Conservation (phyloP, 2,797 vertebrate species). For the Alosa sapidissima region DNA sequence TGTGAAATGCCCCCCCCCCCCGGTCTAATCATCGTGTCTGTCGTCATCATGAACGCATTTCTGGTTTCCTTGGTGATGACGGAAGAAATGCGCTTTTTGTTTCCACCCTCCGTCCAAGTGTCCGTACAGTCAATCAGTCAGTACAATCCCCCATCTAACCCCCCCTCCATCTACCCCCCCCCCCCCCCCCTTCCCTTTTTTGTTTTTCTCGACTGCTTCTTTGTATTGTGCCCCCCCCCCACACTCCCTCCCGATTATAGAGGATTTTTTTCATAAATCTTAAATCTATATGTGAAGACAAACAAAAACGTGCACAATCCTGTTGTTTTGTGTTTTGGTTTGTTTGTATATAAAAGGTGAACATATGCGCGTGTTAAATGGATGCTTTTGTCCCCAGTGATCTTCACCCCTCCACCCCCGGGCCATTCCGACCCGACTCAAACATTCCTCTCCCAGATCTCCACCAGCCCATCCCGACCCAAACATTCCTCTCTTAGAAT, state of each 20-base stretch:
- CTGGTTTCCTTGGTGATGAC: too few relatives aligned
- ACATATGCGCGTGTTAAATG: slow-evolving; percentile 34
- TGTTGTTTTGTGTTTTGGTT: slow-evolving; percentile 58
- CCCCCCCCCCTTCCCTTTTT: background rate
- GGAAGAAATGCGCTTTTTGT: too few relatives aligned
- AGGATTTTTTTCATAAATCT: slow-evolving; percentile 51
- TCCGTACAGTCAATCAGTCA: too few relatives aligned
- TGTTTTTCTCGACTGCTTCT: background rate
- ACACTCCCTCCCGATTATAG: slow-evolving; percentile 51
- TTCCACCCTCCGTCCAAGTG: too few relatives aligned
- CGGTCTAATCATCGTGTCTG: too few relatives aligned
- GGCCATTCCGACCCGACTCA: background rate
- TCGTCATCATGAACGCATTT: too few relatives aligned
- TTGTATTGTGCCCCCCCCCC: background rate
- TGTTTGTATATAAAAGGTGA: slow-evolving; percentile 64
- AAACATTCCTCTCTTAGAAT: slow-evolving; percentile 26
- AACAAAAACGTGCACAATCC: slow-evolving; percentile 64
- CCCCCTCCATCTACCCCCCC: too few relatives aligned
- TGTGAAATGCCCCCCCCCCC: too few relatives aligned
- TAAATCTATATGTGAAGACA: slow-evolving; percentile 62
- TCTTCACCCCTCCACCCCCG: slow-evolving; percentile 34
- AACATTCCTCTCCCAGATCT: background rate
- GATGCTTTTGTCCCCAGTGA: slow-evolving; percentile 51
- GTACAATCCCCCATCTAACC: too few relatives aligned
- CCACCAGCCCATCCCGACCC: background rate